Evolutionary conservation across 2,113 vertebrate genomes (phyloP).

Genomic region (Thalassoma bifasciatum): DNA sequence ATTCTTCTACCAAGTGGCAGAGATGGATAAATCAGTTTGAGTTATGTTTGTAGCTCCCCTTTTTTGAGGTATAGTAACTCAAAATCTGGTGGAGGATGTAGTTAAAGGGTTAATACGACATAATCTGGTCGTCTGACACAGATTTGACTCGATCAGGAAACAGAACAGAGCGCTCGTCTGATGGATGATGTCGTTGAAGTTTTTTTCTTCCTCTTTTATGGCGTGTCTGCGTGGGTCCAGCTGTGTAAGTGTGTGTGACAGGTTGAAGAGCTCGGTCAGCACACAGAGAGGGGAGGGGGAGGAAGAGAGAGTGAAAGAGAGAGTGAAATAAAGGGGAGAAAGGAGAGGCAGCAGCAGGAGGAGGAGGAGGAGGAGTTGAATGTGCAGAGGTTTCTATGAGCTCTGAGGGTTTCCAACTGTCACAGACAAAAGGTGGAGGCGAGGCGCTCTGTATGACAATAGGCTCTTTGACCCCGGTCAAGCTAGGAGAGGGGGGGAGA

Average conservation of each 20-base stretch:
- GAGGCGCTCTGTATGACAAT: constrained; percentile 81
- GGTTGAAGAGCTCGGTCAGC: constrained; percentile 52
- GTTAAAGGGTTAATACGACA: constrained; percentile 30
- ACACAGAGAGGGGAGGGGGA: constrained; percentile 22
- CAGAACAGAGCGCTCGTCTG: neutral
- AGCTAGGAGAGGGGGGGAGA: constrained; percentile 18
- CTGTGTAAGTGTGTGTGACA: constrained; percentile 47
- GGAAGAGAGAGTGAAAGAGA: constrained; percentile 44
- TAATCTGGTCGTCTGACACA: constrained; percentile 46
- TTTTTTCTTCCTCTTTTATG: neutral
- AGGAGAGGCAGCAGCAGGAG: constrained; percentile 48
- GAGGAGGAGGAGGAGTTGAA: constrained; percentile 63
- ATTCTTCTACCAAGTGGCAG: too few relatives aligned
- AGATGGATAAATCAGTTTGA: too few relatives aligned
- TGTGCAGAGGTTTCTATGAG: constrained; percentile 78
- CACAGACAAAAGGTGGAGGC: constrained; percentile 77
- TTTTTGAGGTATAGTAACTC: too few relatives aligned
- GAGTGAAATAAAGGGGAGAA: constrained; percentile 65
- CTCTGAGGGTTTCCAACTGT: constrained; percentile 75
- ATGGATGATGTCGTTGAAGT: neutral
- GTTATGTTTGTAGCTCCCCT: too few relatives aligned
- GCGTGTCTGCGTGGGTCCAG: constrained; percentile 42
- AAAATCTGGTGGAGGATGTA: too few relatives aligned
- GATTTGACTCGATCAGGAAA: too few relatives aligned
- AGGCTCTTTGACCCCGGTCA: constrained; percentile 80